phyloP scores from a whole-genome alignment of 2,797 vertebrate genomes.

The Crax fasciolata region DNA sequence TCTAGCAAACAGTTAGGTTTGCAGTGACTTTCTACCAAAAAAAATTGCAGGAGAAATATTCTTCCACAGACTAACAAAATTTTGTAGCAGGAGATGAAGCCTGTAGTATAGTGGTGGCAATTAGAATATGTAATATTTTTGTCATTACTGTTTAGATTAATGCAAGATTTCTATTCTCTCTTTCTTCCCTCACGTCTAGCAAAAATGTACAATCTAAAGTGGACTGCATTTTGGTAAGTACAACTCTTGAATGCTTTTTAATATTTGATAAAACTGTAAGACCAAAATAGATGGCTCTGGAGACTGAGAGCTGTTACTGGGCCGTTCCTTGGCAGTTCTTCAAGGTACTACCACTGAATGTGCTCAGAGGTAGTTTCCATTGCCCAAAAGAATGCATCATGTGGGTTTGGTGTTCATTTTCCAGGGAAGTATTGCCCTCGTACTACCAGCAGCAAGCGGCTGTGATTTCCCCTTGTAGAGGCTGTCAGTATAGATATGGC shows the following conservation, averaged over 20 bases:
- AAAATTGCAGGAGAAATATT: not conserved
- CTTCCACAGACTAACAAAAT: not conserved
- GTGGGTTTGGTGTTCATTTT: not conserved
- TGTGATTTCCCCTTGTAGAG: not conserved
- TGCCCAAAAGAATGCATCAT: not conserved
- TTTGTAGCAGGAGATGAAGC: not conserved
- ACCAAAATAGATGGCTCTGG: constrained; percentile 21
- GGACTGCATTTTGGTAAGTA: constrained; percentile 99
- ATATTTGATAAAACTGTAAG: constrained; percentile 48
- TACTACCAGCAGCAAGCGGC: not conserved
- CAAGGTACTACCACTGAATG: not conserved
- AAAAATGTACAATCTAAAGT: constrained; percentile 99
- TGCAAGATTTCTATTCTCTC: constrained; percentile 79
- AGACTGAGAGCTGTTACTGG: constrained; percentile 1
- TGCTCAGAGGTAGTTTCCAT: not conserved
- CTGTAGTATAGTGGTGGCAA: not conserved
- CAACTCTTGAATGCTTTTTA: constrained; percentile 51
- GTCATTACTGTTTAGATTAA: constrained; percentile 68
- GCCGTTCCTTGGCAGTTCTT: not conserved
- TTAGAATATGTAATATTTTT: constrained; percentile 9
- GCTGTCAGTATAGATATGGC: not conserved
- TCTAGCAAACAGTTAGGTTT: not conserved
- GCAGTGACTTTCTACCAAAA: not conserved
- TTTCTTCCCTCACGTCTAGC: constrained; percentile 84
- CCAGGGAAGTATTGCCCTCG: not conserved